Base-by-base conservation (phyloP, 2,888 invertebrate genomes). In the Euclidia mi region DNA sequence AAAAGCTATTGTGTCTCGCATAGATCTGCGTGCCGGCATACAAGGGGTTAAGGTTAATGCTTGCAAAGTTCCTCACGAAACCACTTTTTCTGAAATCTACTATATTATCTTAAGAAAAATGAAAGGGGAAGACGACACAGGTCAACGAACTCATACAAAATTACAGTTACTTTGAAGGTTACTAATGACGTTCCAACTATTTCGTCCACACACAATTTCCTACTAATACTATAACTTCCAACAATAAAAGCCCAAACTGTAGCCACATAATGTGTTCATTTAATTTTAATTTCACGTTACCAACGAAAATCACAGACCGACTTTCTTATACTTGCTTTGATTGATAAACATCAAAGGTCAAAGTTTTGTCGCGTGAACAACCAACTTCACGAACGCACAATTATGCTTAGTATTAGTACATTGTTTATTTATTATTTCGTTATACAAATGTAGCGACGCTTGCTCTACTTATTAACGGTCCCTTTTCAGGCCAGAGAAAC, bases 371-470 rank as follows among this genome's bases (percentile, higher is more conserved):
- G 75, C 70, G 75, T 74, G 67, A 65, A 67, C 60, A 56, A 48
- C 42, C 46, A 10, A 45, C 40, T 58, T 55, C 75, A 74, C 68
- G 57, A 68, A 68, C 45, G 49, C 34, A 57, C 41, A 74, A 72
- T 75, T 75, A 75, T 67, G 65, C 57, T 72, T 66, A 70, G 56
- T 58, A 53, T 61, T 63, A 51, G 63, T 76, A 74, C 63, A 76
- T 69, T 79, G 69, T 81, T 79, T 77, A 80, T 78, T 79, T 79
- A 79, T 72, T 74, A 74, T 67, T 64, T 62, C 58, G 69, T 61
- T 69, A 61, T 45, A 65, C 50, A 59, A 71, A 66, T 65, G 56
- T 67, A 57, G 57, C 62, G 65, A 46, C 66, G 64, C 58, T 60
- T 53, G 41, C 56, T 46, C 42, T 42, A 49, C 20, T 70, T 62